Evolutionary conservation across 1,140 invertebrate species (phyloP).

Genomic region (Lordiphosa collinella): DNA sequence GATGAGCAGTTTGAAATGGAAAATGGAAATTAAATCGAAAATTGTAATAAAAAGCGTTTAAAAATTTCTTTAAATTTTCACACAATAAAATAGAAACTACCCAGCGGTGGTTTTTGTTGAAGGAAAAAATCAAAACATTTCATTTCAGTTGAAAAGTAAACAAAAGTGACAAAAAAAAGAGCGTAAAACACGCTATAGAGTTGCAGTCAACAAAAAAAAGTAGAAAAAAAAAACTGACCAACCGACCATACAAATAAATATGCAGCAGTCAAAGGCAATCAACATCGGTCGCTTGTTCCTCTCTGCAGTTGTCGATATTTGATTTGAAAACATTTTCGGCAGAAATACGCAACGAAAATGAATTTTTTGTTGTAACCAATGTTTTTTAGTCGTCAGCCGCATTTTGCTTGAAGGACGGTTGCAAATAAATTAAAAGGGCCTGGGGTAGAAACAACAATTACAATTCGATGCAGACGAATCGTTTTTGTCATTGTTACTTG

Average conservation of each 20-base stretch:
- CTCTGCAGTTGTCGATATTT: constrained; percentile 10
- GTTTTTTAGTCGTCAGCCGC: constrained; percentile 5
- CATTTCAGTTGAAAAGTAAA: constrained; percentile 8
- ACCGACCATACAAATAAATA: constrained; percentile 14
- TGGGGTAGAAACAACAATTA: constrained; percentile 9
- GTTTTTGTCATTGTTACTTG: constrained; percentile 3
- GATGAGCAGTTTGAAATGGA: background rate
- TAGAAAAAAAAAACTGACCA: background rate
- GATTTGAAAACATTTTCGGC: constrained; percentile 19
- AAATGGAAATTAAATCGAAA: background rate
- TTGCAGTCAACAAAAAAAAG: background rate
- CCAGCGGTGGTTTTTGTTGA: background rate
- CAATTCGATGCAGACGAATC: constrained; percentile 7
- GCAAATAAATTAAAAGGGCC: constrained; percentile 16
- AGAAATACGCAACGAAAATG: constrained; percentile 17
- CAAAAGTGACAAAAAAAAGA: constrained; percentile 13
- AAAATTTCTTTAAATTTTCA: constrained; percentile 7
- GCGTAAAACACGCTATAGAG: background rate
- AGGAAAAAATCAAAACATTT: constrained; percentile 9
- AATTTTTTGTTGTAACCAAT: constrained; percentile 5
- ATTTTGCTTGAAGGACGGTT: constrained; percentile 8
- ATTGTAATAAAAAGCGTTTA: constrained; percentile 3
- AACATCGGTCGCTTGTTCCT: background rate
- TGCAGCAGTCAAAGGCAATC: constrained; percentile 18
- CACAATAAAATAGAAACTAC: constrained; percentile 2